phyloP scores from a whole-genome alignment of 2,888 invertebrate genomes.

The Nowickia ferox region DNA sequence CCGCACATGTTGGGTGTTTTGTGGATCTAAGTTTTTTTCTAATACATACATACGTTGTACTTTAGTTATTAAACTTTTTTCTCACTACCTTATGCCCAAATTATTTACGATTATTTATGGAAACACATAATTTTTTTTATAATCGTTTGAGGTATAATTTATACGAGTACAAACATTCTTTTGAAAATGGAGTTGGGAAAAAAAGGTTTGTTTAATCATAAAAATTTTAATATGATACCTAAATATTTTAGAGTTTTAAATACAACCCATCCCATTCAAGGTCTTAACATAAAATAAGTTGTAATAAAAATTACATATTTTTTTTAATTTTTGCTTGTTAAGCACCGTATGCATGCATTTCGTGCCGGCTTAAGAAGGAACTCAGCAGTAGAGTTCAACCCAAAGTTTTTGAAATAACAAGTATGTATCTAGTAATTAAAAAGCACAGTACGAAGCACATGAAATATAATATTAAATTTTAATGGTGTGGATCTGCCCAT shows the following conservation, averaged over 20 bases:
- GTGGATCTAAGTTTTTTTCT: background rate
- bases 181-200: background rate
- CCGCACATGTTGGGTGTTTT: slow-evolving; percentile 24
- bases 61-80: background rate
- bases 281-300: no score
- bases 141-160: background rate
- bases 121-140: background rate
- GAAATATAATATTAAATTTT: no score
- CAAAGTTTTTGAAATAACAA: no score
- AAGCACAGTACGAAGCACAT: no score
- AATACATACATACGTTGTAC: background rate
- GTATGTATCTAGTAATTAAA: no score
- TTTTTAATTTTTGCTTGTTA: no score
- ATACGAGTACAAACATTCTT: background rate
- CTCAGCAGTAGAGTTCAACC: no score
- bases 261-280: background rate
- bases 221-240: background rate
- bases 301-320: no score
- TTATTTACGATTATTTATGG: background rate
- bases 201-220: background rate
- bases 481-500: no score
- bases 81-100: background rate
- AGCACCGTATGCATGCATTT: no score
- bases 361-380: no score
- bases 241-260: background rate